These are phyloP conservation scores for Micrasema longulum DNA, from an alignment of 1,140 invertebrate genomes.

Conservation along the genomic window DNA sequence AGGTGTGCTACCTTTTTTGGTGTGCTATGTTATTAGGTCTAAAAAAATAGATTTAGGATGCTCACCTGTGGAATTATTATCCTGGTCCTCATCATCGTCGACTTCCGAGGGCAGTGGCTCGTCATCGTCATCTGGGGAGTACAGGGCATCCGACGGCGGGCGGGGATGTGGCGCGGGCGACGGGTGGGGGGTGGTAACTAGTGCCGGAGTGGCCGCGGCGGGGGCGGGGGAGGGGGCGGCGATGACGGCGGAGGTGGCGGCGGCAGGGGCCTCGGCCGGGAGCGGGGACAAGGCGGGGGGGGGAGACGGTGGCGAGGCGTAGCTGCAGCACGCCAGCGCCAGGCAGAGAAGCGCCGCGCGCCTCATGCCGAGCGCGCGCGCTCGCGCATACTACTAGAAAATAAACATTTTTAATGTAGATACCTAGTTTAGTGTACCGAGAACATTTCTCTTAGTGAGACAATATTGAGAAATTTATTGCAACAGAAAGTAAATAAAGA, in stretches of 20 bases:
- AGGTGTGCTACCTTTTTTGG: too few relatives aligned
- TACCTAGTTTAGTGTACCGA: too few relatives aligned
- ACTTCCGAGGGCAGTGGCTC: conserved; percentile 25
- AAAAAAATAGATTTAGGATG: background rate
- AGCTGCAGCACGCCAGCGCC: conserved; percentile 32
- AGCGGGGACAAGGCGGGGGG: conserved; percentile 11
- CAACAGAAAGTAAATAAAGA: too few relatives aligned
- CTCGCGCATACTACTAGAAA: conserved; percentile 17
- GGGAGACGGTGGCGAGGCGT: conserved; percentile 21
- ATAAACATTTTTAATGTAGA: too few relatives aligned
- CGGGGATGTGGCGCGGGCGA: background rate
- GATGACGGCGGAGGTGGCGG: background rate
- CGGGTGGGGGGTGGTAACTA: background rate
- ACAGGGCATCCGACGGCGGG: background rate
- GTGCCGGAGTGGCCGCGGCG: too few relatives aligned
- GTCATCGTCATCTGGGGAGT: conserved; percentile 32
- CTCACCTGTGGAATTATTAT: conserved; percentile 34
- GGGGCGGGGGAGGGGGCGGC: background rate
- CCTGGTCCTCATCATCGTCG: conserved; percentile 34
- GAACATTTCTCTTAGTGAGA: too few relatives aligned
- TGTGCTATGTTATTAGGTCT: too few relatives aligned
- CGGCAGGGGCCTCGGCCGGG: background rate
- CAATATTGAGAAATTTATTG: too few relatives aligned
- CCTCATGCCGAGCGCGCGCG: conserved; percentile 23
- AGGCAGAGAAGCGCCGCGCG: conserved; percentile 29